phyloP scores from a whole-genome alignment of 2,113 vertebrate genomes.

The Burhinus oedicnemus region DNA sequence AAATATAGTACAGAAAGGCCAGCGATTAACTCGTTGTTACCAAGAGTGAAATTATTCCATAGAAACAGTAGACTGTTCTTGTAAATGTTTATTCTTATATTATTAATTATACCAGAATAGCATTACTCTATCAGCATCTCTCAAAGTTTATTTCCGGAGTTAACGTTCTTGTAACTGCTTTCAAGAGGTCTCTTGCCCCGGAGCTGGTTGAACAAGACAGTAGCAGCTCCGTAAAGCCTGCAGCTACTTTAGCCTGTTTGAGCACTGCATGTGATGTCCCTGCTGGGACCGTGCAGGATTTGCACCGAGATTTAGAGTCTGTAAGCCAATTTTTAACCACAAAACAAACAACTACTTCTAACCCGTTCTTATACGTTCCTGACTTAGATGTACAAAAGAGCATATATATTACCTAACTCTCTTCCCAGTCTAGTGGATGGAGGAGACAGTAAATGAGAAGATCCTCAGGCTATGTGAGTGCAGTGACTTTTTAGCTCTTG shows the following conservation, averaged over 20 bases:
- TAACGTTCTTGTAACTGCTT: no score
- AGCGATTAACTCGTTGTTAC: not conserved
- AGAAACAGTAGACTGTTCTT: not conserved
- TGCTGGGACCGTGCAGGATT: not conserved
- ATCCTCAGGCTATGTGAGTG: not conserved
- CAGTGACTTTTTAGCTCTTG: not conserved
- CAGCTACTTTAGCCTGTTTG: not conserved
- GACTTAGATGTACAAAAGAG: not conserved
- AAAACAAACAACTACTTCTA: not conserved
- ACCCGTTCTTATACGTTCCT: accelerated
- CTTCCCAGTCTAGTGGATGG: not conserved
- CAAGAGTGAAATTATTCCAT: not conserved
- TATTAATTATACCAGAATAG: not conserved
- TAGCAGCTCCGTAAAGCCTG: not conserved
- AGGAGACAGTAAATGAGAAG: not conserved
- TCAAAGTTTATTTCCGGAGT: not conserved
- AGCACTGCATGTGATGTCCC: accelerated
- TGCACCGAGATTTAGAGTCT: not conserved
- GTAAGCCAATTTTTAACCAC: not conserved
- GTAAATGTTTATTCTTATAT: not conserved
- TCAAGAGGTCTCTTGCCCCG: not conserved
- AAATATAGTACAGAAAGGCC: not conserved
- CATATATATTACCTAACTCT: no score
- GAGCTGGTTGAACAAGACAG: not conserved
- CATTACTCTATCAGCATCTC: not conserved